phyloP scores from a whole-genome alignment of 2,888 invertebrate species.

The Muschampia plurimacula region DNA sequence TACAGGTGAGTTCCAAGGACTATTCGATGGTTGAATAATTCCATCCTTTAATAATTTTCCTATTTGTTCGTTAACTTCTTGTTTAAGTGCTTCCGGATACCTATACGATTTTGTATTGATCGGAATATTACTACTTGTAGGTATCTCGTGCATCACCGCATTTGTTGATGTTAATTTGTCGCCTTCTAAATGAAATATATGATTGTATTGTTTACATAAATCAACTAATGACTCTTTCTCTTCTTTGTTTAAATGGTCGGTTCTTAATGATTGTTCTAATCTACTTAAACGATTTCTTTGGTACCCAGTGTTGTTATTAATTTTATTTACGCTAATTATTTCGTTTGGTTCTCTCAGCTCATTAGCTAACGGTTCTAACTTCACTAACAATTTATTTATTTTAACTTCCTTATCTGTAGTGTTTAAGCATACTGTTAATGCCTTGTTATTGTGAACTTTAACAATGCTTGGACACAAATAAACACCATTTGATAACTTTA shows the following conservation, averaged over 20 bases:
- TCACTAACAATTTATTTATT: neutral
- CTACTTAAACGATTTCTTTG: neutral
- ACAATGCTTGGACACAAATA: constrained; percentile 31
- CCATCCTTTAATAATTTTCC: neutral
- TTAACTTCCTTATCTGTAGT: neutral
- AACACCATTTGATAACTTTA: constrained; percentile 37
- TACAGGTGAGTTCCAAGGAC: constrained; percentile 49
- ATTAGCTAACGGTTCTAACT: constrained; percentile 1
- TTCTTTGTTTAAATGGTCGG: neutral
- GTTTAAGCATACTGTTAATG: neutral
- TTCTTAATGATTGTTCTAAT: neutral
- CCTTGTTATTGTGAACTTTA: neutral
- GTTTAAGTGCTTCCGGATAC: neutral
- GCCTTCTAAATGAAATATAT: constrained; percentile 1
- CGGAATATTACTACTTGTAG: neutral
- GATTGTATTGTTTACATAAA: neutral
- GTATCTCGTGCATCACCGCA: neutral
- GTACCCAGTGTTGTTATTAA: neutral
- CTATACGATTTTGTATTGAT: neutral
- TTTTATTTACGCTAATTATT: neutral
- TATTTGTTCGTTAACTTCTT: neutral
- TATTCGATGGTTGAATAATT: constrained; percentile 42
- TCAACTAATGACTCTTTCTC: neutral
- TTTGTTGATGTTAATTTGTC: neutral
- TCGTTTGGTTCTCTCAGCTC: neutral